Base-by-base conservation (phyloP, 1,140 invertebrate species). In the Mylabris phalerata region DNA sequence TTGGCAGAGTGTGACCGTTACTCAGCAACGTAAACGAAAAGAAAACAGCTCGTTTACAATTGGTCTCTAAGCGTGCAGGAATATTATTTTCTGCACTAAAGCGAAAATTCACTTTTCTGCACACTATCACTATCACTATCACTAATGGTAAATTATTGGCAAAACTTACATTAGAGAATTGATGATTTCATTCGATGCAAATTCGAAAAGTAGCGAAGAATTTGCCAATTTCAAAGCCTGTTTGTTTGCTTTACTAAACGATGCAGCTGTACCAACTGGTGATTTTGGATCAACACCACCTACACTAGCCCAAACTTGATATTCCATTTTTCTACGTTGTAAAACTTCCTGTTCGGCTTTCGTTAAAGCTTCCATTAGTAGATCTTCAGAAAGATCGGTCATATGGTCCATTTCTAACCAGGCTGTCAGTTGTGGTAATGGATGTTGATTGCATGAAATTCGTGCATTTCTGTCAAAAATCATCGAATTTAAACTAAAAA, bases 171-270 rank as follows among this genome's bases (percentile, higher is more conserved):
- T 77, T 46, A 85, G 65, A 0, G 82, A 82, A 62, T 89, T 88
- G 1, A 92, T 67, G 7, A 94, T 84, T 74, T 92, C 89, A 62
- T 89, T 88, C 1, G 91, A 92, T 0, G 90, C 89, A 61, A 91
- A 84, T 72, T 95, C 92, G 47, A 89, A 86, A 50, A 95, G 80
- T n/a, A 93, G 78, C 0, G 92, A 95, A 3, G 88, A 86, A 65
- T 95, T 95, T 2, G 91, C 90, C 7, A 93, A 71, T 32, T 85
- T 78, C 0, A 93, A 71, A 4, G 92, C 89, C 59, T 90, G 85
- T 69, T 84, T 81, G 69, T 90, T 94, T 1, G 92, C 90, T 65
- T 93, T 90, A 41, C 88, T 90, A 75, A 94, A 93, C 6, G 90
- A 91, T 0, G 89, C 91, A 10, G 89, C 89, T 0, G 85, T 91